Conservation (phyloP, 2,113 vertebrate genomes). For the Balaenoptera acutorostrata region DNA sequence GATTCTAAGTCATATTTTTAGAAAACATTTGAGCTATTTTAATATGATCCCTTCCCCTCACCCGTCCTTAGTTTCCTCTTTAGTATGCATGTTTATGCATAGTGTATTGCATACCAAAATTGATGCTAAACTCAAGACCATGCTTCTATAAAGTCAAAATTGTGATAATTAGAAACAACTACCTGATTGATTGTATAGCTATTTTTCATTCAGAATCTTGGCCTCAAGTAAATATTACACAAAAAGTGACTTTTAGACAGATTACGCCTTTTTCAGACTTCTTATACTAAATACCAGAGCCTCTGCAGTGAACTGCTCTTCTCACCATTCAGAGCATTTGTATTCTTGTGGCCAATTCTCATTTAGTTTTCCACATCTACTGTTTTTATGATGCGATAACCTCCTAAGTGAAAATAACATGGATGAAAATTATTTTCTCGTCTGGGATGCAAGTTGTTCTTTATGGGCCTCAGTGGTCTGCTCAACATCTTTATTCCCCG, state of each 20-base stretch:
- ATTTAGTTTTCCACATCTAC: not conserved
- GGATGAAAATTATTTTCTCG: not conserved
- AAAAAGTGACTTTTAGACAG: not conserved
- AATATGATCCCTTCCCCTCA: not conserved
- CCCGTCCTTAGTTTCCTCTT: not conserved
- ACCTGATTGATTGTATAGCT: not conserved
- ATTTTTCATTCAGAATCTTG: conserved; percentile 23
- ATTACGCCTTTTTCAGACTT: not conserved
- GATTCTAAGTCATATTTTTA: not conserved
- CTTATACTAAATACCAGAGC: not conserved
- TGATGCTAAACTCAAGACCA: not conserved
- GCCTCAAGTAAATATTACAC: not conserved
- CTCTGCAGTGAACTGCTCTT: not conserved
- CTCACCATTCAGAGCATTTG: not conserved
- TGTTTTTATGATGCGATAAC: not conserved
- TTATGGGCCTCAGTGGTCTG: not conserved
- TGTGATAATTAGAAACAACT: not conserved
- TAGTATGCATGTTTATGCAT: not conserved
- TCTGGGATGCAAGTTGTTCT: not conserved
- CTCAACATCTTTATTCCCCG: not conserved
- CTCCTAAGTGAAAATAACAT: not conserved
- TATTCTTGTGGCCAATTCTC: not conserved
- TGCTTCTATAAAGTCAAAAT: not conserved
- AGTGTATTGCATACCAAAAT: not conserved
- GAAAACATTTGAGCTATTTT: not conserved